Conservation (phyloP, 2,888 invertebrate species). For the Tetragonula carbonaria region DNA sequence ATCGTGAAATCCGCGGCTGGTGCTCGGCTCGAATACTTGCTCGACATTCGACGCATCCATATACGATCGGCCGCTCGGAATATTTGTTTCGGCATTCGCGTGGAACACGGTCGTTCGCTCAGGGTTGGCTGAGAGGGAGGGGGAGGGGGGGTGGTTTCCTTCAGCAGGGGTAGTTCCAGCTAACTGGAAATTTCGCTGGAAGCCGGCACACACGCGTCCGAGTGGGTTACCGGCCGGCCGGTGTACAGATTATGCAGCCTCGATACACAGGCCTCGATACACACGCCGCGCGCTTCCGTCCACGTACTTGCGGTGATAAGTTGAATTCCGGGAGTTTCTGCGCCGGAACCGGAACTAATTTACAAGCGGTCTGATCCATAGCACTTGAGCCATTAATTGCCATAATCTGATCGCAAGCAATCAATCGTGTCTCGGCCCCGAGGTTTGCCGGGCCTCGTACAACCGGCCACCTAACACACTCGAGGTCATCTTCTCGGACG, state of each 20-base stretch:
- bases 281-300: conserved; percentile 28
- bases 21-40: background rate
- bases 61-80: conserved; percentile 10
- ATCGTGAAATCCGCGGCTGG: background rate
- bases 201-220: background rate
- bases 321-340: conserved; percentile 69
- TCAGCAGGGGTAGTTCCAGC: background rate
- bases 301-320: conserved; percentile 71
- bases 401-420: conserved; percentile 72
- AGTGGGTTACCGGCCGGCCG: too few relatives aligned
- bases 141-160: too few relatives aligned
- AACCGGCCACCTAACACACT: conserved; percentile 42
- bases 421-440: conserved; percentile 66
- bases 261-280: conserved; percentile 35
- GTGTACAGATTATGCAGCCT: conserved; percentile 41
- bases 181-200: conserved; percentile 30
- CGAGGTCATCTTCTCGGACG: conserved; percentile 50
- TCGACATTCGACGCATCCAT: background rate
- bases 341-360: conserved; percentile 72
- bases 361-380: conserved; percentile 68
- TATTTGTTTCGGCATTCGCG: conserved; percentile 26
- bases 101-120: background rate
- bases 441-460: conserved; percentile 43
- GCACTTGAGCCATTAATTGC: conserved; percentile 71
- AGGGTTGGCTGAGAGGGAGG: too few relatives aligned